Conservation (phyloP, 2,797 vertebrate species). For the Pelobates cultripes region DNA sequence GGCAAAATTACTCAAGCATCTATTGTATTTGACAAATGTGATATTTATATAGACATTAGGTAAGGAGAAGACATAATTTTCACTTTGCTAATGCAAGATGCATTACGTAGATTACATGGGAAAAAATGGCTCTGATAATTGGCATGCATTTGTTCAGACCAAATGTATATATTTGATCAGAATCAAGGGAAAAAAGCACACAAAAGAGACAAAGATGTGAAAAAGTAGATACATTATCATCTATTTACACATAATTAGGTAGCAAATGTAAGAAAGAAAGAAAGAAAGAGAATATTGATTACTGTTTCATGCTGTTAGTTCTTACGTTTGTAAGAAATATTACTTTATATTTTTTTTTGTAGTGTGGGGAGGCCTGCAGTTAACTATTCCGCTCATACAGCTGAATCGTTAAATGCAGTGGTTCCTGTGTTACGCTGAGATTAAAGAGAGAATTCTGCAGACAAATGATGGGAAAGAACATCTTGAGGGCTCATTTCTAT, state of each 20-base stretch:
- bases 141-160: neutral
- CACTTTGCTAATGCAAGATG: conserved; percentile 2
- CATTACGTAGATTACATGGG: neutral
- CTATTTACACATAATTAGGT: conserved; percentile 9
- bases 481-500: conserved; percentile 28
- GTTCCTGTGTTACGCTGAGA: conserved; percentile 1
- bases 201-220: neutral
- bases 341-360: conserved; percentile 6
- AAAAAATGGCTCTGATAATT: neutral
- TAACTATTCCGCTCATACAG: neutral
- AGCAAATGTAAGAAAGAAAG: conserved; percentile 6
- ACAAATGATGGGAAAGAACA: neutral
- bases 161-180: conserved; percentile 5
- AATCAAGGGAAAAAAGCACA: neutral
- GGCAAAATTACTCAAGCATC: conserved; percentile 1
- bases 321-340: neutral
- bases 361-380: neutral
- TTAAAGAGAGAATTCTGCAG: conserved; percentile 4
- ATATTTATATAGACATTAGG: conserved; percentile 13
- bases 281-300: neutral
- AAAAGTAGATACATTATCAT: neutral
- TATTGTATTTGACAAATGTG: conserved; percentile 1
- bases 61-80: neutral
- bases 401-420: neutral
- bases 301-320: neutral